Evolutionary conservation across 2,888 invertebrate species (phyloP).

Genomic region (Eudasyphora cyanicolor): DNA sequence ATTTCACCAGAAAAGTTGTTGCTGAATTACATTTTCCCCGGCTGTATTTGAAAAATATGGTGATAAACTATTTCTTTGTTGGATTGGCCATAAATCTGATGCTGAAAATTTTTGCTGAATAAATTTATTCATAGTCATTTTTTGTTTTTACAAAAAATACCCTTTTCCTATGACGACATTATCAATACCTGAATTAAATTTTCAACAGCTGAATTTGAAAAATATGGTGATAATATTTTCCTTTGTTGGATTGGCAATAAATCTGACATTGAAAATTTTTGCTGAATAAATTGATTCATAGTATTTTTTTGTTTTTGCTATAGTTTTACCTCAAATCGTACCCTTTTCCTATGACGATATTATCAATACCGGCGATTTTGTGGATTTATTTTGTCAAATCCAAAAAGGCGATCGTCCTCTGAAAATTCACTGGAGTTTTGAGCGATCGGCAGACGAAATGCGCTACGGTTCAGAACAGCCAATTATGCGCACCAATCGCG

Average conservation of each 20-base stretch:
- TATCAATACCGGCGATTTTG: conserved; percentile 85
- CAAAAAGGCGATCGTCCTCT: conserved; percentile 86
- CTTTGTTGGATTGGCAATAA: too few relatives aligned
- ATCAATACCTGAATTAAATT: conserved; percentile 10
- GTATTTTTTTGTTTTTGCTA: conserved; percentile 43
- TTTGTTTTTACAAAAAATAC: too few relatives aligned
- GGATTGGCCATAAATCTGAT: conserved; percentile 13
- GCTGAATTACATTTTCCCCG: background rate
- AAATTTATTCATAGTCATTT: too few relatives aligned
- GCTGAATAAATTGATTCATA: conserved; percentile 10
- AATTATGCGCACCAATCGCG: conserved; percentile 80
- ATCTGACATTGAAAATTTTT: background rate
- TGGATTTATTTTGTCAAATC: conserved; percentile 84
- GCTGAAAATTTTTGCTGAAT: too few relatives aligned
- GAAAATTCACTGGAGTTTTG: conserved; percentile 87
- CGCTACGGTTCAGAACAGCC: conserved; percentile 86
- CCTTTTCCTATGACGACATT: background rate
- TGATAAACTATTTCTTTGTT: background rate
- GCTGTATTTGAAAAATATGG: conserved; percentile 1
- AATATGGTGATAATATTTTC: background rate
- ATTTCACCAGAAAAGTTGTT: too few relatives aligned
- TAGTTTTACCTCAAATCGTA: conserved; percentile 82
- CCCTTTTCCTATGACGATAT: conserved; percentile 88
- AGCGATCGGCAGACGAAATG: conserved; percentile 87
- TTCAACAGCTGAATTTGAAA: conserved; percentile 6